Conservation (phyloP, 1,140 invertebrate species). For the Eueides isabella region DNA sequence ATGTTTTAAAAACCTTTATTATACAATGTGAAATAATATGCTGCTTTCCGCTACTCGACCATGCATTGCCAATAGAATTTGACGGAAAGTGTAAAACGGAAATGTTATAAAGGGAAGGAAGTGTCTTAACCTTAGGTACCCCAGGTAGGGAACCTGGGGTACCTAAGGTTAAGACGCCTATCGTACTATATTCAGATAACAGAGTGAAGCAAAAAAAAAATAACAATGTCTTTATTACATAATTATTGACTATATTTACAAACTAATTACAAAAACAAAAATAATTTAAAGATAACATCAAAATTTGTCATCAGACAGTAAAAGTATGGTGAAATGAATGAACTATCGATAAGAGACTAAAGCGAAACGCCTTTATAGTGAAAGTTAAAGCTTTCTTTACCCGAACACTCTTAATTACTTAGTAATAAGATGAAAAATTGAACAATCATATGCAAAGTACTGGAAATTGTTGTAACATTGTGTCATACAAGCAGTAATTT, state of each 20-base stretch:
- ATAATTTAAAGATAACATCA: background rate
- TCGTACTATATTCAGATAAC: no score
- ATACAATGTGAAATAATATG: no score
- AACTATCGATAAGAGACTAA: constrained; percentile 10
- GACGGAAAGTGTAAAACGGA: no score
- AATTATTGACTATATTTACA: background rate
- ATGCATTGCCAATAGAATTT: no score
- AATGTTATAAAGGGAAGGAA: no score
- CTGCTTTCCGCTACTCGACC: no score
- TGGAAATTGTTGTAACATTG: background rate
- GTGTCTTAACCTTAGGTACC: no score
- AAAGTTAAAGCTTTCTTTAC: background rate
- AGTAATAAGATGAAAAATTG: background rate
- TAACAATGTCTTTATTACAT: no score
- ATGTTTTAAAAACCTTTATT: no score
- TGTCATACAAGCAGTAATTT: background rate
- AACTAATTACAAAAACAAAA: background rate
- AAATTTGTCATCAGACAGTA: background rate
- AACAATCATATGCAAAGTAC: background rate
- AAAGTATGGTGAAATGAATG: background rate
- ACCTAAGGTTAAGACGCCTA: no score
- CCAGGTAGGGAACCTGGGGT: no score
- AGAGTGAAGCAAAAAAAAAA: no score
- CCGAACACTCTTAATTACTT: background rate
- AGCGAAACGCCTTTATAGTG: background rate